A percentile compares a stretch with the other conserved stretches of the same genome.
These are phyloP conservation scores for Mycetomoellerius zeteki DNA, from an alignment of 1,140 invertebrate genomes.

Conservation along the genomic window DNA sequence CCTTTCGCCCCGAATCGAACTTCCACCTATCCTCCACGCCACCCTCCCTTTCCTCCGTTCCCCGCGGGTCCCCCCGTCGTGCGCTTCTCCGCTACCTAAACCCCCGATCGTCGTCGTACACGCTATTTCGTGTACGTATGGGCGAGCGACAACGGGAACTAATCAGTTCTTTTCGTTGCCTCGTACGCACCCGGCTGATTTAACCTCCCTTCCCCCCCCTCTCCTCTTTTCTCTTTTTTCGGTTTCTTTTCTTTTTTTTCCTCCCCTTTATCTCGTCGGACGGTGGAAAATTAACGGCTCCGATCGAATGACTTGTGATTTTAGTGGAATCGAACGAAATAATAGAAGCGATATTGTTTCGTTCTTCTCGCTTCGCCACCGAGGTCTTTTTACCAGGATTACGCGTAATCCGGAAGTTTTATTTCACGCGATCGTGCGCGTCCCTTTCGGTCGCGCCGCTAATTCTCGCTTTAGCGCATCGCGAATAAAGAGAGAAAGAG, in stretches of 20 bases:
- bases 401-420: conserved; percentile 34
- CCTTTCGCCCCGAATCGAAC: conserved; percentile 85
- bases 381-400: not conserved
- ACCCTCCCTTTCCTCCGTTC: too few species aligned
- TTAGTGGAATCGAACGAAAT: conserved; percentile 17
- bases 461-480: conserved; percentile 3
- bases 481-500: not conserved
- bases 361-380: not conserved
- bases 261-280: not conserved
- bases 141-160: conserved; percentile 50
- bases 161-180: conserved; percentile 61
- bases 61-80: too few species aligned
- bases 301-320: conserved; percentile 17
- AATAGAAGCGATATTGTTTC: not conserved
- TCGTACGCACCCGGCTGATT: not conserved
- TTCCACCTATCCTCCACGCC: conserved; percentile 79
- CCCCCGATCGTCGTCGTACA: conserved; percentile 44
- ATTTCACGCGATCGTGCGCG: conserved; percentile 3
- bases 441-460: not conserved
- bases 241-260: not conserved
- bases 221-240: not conserved
- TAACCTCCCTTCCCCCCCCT: not conserved
- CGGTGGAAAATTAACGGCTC: conserved; percentile 22
- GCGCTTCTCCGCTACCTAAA: conserved; percentile 45
- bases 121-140: conserved; percentile 40